phyloP scores from a whole-genome alignment of 2,888 invertebrate species.

The Theretra japonica region DNA sequence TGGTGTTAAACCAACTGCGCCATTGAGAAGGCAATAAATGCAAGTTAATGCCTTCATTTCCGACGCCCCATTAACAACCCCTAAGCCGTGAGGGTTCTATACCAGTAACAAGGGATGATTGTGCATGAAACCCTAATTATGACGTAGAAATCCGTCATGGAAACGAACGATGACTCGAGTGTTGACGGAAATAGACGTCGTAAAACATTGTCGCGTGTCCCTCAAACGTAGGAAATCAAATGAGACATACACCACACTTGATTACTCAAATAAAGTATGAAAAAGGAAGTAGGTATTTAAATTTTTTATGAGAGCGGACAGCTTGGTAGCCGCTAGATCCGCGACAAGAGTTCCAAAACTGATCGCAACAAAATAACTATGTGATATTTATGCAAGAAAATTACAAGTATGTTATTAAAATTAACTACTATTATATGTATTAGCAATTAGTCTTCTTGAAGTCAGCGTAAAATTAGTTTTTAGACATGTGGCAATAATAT shows the following conservation, averaged over 20 bases:
- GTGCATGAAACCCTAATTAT: neutral
- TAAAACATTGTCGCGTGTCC: constrained; percentile 44
- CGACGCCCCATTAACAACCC: neutral
- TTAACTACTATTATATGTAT: no score
- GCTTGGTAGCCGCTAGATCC: no score
- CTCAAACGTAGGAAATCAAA: constrained; percentile 54
- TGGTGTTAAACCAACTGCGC: no score
- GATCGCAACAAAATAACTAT: no score
- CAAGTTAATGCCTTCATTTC: neutral
- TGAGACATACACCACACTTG: constrained; percentile 45
- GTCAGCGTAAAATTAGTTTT: no score
- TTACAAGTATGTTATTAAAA: no score
- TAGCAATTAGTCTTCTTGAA: no score
- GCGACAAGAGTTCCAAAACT: no score
- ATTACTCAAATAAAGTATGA: constrained; percentile 35
- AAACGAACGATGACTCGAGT: constrained; percentile 61
- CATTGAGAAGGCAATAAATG: no score
- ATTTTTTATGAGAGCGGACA: constrained; percentile 1
- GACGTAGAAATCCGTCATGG: constrained; percentile 41
- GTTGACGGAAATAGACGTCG: constrained; percentile 51
- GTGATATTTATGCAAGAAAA: no score
- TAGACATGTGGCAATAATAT: no score
- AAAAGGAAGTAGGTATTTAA: constrained; percentile 6
- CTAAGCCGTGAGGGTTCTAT: neutral
- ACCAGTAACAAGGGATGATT: neutral